Conservation (phyloP, 2,888 invertebrate genomes). For the Danaus chrysippus region DNA sequence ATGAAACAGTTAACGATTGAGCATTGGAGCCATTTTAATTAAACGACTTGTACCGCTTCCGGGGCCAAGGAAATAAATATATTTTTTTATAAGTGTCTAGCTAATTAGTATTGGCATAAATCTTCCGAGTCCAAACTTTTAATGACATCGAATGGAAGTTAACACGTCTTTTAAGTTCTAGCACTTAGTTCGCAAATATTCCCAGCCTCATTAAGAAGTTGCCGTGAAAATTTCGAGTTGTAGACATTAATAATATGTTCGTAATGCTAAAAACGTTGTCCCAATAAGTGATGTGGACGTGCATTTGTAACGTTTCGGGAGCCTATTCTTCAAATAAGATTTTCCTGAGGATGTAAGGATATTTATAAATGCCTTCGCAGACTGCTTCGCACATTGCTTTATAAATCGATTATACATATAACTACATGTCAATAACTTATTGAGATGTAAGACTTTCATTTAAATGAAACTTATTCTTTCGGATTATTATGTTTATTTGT, state of each 20-base stretch:
- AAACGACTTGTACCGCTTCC: background rate
- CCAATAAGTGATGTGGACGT: slow-evolving; percentile 24
- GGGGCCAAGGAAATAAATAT: slow-evolving; percentile 23
- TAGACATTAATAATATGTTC: slow-evolving; percentile 60
- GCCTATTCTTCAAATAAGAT: slow-evolving; percentile 17
- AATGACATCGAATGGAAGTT: slow-evolving; percentile 75
- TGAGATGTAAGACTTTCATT: too few species aligned
- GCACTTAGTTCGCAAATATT: slow-evolving; percentile 64
- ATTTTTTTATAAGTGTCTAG: slow-evolving; percentile 54
- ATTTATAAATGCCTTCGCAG: slow-evolving; percentile 13
- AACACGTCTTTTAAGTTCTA: slow-evolving; percentile 69
- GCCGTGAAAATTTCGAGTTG: slow-evolving; percentile 59
- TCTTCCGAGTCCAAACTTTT: slow-evolving; percentile 71
- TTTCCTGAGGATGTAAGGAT: slow-evolving; percentile 11
- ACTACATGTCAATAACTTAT: background rate
- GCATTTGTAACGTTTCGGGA: slow-evolving; percentile 23
- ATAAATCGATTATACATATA: background rate
- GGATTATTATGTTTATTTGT: too few species aligned
- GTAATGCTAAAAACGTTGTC: slow-evolving; percentile 29
- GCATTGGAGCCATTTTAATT: slow-evolving; percentile 1
- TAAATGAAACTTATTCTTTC: too few species aligned
- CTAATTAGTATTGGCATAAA: slow-evolving; percentile 76
- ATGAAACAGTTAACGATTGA: background rate
- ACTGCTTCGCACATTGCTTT: background rate
- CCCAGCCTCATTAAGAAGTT: slow-evolving; percentile 73